phyloP scores from a whole-genome alignment of 2,797 vertebrate genomes.

The Cuniculus paca region DNA sequence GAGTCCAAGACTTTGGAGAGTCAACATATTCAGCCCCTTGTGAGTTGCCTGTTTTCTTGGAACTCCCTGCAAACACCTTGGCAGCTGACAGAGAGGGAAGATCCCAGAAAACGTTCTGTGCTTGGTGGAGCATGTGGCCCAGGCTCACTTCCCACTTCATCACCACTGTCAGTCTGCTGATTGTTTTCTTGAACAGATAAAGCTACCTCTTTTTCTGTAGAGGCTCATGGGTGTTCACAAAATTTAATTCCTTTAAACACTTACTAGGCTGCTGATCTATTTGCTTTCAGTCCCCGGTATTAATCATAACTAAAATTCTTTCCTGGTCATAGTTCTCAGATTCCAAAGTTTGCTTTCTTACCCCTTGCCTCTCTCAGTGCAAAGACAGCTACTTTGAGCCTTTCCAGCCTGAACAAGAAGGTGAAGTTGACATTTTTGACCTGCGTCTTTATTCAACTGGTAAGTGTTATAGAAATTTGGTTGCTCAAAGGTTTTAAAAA shows the following conservation, averaged over 20 bases:
- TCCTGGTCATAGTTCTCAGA: background rate
- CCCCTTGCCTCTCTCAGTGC: background rate
- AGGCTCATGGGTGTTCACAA: slow-evolving; percentile 51
- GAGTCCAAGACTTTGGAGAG: slow-evolving; percentile 42
- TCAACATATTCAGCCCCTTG: background rate
- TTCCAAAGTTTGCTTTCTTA: background rate
- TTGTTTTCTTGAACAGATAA: slow-evolving; percentile 42
- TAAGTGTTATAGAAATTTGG: background rate
- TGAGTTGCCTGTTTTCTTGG: slow-evolving; percentile 48
- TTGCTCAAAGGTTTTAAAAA: slow-evolving; percentile 1
- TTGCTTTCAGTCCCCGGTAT: slow-evolving; percentile 54
- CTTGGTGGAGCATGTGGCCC: background rate
- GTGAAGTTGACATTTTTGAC: background rate
- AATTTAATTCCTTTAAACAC: slow-evolving; percentile 54
- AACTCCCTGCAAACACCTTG: background rate
- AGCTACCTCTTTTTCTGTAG: background rate
- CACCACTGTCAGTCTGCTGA: background rate
- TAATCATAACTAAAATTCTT: slow-evolving; percentile 52
- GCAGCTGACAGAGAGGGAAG: slow-evolving; percentile 42
- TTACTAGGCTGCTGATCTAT: slow-evolving; percentile 28
- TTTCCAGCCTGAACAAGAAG: background rate
- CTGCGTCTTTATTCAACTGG: background rate
- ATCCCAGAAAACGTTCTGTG: background rate
- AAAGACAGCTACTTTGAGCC: background rate
- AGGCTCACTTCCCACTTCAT: background rate